Percentiles rank a stretch among this genome's conserved stretches.
Evolutionary conservation across 2,797 vertebrate species (phyloP).

Genomic region (Oreochromis grahami): DNA sequence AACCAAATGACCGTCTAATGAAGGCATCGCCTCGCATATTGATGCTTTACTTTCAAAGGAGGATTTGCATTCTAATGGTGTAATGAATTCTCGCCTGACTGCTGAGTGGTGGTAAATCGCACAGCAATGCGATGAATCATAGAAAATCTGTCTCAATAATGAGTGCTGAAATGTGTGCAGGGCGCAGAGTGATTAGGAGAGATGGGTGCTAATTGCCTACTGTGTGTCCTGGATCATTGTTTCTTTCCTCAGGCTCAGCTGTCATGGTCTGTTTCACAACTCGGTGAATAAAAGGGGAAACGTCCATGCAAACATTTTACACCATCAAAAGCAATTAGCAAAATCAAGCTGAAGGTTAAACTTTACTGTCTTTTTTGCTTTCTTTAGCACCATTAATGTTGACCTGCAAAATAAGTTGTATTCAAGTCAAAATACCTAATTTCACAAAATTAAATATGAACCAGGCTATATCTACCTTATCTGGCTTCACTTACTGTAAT

Average conservation of each 20-base stretch:
- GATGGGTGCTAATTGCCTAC: conserved; percentile 49
- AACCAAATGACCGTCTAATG: conserved; percentile 30
- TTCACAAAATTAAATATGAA: neutral
- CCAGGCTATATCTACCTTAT: neutral
- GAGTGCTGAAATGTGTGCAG: conserved; percentile 17
- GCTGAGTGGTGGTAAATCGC: conserved; percentile 38
- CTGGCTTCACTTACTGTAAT: neutral
- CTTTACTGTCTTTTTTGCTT: neutral
- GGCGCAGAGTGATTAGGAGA: conserved; percentile 21
- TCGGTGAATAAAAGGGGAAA: neutral
- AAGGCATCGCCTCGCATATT: conserved; percentile 3
- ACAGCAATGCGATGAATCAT: conserved; percentile 40
- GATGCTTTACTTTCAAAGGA: conserved; percentile 22
- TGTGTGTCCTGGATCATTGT: conserved; percentile 31
- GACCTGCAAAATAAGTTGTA: neutral
- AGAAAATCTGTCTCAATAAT: conserved; percentile 47
- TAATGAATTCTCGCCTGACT: conserved; percentile 40
- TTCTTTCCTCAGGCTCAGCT: conserved; percentile 3
- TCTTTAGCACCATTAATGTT: neutral
- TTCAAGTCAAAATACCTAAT: neutral
- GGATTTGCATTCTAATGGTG: conserved; percentile 54
- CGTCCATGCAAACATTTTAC: neutral
- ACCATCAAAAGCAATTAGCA: neutral
- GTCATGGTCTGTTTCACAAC: conserved; percentile 20
- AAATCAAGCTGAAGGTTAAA: neutral